Evolutionary conservation across 2,797 vertebrate genomes (phyloP).

Genomic region (Poeciliopsis infans): DNA sequence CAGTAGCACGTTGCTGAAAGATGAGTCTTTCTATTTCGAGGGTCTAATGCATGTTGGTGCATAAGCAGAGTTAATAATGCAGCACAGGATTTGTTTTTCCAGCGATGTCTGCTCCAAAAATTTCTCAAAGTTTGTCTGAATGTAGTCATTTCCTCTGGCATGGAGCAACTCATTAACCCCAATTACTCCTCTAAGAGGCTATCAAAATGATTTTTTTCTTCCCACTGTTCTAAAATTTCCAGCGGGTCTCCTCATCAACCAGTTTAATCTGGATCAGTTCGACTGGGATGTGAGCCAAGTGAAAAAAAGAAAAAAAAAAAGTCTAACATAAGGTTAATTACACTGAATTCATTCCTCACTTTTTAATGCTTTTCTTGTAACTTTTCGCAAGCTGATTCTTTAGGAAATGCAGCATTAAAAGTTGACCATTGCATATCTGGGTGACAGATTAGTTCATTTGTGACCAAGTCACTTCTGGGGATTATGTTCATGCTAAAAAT

Average conservation of each 20-base stretch:
- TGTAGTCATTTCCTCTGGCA: constrained; percentile 72
- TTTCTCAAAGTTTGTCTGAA: constrained; percentile 68
- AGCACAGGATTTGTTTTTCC: constrained; percentile 35
- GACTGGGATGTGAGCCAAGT: constrained; percentile 77
- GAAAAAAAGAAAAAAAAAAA: constrained; percentile 61
- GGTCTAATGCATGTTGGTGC: constrained; percentile 27
- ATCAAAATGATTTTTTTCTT: constrained; percentile 60
- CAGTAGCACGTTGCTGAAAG: constrained; percentile 42
- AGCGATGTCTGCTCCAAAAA: constrained; percentile 31
- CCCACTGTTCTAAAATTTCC: constrained; percentile 69
- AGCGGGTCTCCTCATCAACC: constrained; percentile 73
- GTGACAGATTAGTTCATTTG: constrained; percentile 37
- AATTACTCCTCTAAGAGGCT: constrained; percentile 76
- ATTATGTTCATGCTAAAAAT: constrained; percentile 36
- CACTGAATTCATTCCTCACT: constrained; percentile 66
- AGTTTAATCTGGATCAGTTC: constrained; percentile 71
- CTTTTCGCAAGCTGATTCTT: constrained; percentile 31
- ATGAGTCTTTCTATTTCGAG: constrained; percentile 17
- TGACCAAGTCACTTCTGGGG: constrained; percentile 35
- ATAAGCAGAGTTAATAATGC: constrained; percentile 44
- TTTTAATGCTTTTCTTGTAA: constrained; percentile 48
- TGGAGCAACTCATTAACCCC: constrained; percentile 74
- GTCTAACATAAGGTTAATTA: constrained; percentile 76
- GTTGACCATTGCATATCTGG: constrained; percentile 37
- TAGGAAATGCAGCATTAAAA: constrained; percentile 47